phyloP scores from a whole-genome alignment of 2,888 invertebrate species.

The Sipha maydis region DNA sequence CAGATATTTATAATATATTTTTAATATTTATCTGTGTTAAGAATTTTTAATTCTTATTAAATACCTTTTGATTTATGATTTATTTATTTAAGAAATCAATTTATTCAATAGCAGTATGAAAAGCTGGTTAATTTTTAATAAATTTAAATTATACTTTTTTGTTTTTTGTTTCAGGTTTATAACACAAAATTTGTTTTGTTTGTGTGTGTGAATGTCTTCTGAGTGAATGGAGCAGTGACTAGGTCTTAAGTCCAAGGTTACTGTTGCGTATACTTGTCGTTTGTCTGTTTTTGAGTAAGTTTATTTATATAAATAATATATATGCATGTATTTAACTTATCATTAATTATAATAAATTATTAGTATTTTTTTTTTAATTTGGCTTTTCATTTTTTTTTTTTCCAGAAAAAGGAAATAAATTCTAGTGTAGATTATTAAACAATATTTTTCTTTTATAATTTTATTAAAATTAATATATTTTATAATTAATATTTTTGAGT shows the following conservation, averaged over 20 bases:
- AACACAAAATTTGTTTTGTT: conserved; percentile 55
- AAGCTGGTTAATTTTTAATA: neutral
- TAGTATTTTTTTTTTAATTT: neutral
- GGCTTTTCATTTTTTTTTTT: neutral
- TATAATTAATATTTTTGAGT: neutral
- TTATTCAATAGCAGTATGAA: too few relatives aligned
- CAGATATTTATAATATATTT: too few relatives aligned
- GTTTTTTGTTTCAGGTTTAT: conserved; percentile 61
- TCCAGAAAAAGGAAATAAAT: neutral
- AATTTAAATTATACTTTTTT: neutral
- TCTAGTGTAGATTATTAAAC: neutral
- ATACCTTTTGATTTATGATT: too few relatives aligned
- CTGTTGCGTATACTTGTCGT: conserved; percentile 62
- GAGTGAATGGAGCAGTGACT: conserved; percentile 62
- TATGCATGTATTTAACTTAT: neutral
- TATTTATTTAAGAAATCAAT: too few relatives aligned
- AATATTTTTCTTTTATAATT: neutral
- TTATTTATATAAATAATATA: conserved; percentile 33
- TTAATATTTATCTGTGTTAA: too few relatives aligned
- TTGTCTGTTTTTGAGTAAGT: conserved; percentile 62
- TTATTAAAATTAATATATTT: neutral
- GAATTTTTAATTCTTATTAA: too few relatives aligned
- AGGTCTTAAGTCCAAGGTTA: conserved; percentile 58
- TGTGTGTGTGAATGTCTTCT: conserved; percentile 62
- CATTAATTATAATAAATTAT: neutral